phyloP scores from a whole-genome alignment of 2,888 invertebrate species.

The Pyralis farinalis region DNA sequence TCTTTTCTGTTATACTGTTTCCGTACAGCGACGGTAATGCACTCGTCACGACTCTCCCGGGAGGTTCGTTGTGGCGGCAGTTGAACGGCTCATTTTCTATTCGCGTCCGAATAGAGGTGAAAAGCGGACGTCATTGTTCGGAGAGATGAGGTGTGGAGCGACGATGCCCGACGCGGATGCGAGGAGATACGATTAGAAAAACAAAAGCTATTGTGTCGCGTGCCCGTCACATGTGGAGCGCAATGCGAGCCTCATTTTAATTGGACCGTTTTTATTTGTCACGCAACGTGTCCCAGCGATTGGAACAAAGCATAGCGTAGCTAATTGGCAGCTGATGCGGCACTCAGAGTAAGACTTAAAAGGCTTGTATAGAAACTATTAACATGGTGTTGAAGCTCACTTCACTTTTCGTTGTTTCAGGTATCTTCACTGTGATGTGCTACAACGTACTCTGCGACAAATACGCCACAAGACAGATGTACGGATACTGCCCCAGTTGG shows the following conservation, averaged over 20 bases:
- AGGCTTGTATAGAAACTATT: constrained; percentile 28
- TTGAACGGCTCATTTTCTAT: constrained; percentile 41
- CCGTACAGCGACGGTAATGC: constrained; percentile 42
- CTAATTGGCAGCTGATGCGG: constrained; percentile 48
- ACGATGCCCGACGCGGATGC: constrained; percentile 21
- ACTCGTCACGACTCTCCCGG: constrained; percentile 45
- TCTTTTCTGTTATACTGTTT: constrained; percentile 36
- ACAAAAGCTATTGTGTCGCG: constrained; percentile 52
- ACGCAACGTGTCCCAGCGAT: constrained; percentile 38
- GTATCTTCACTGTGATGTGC: constrained; percentile 99
- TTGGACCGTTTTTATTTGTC: constrained; percentile 57
- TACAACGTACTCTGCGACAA: constrained; percentile 99
- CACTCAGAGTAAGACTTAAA: constrained; percentile 34
- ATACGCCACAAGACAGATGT: constrained; percentile 99
- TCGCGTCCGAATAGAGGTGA: constrained; percentile 27
- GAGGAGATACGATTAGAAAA: constrained; percentile 37
- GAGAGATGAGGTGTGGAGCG: constrained; percentile 19
- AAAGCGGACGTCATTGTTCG: constrained; percentile 30
- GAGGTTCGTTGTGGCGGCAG: constrained; percentile 37
- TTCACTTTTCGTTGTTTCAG: constrained; percentile 56
- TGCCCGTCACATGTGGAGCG: constrained; percentile 50
- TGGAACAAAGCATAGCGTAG: constrained; percentile 39
- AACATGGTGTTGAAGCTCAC: constrained; percentile 7
- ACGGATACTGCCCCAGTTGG: constrained; percentile 99
- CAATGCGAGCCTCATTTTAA: constrained; percentile 53